Percentiles rank a stretch among this genome's conserved stretches.
Evolutionary conservation across 2,113 vertebrate species (phyloP).

Genomic region (Varanus komodoensis): DNA sequence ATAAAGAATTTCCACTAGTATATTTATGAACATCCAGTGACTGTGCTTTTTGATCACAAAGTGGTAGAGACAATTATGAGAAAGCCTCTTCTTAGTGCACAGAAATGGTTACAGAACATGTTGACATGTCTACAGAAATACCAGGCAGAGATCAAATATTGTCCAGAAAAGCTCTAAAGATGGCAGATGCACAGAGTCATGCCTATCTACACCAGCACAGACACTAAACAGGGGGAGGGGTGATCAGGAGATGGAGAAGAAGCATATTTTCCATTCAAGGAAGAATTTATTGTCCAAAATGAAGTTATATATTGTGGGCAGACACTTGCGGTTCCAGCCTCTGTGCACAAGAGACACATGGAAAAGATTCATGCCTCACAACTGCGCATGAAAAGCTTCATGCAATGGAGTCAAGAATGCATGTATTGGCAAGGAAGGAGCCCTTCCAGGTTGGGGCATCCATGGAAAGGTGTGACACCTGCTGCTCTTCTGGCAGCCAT

Average conservation of each 20-base stretch:
- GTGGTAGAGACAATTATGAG: background rate
- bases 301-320: background rate
- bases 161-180: background rate
- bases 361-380: background rate
- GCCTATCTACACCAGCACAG: background rate
- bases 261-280: background rate
- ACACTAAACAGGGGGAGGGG: too few species aligned
- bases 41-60: background rate
- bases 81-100: background rate
- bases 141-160: background rate
- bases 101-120: background rate
- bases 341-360: background rate
- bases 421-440: background rate
- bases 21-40: too few species aligned
- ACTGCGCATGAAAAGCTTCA: background rate
- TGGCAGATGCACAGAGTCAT: background rate
- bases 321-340: background rate
- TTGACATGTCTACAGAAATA: background rate
- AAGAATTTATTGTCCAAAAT: background rate
- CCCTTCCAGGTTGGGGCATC: background rate
- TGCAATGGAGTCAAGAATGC: background rate
- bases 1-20: background rate
- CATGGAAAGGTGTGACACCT: background rate
- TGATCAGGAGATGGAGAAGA: too few species aligned
- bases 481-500: background rate